These are phyloP conservation scores for Odontamblyopus lacepedii DNA, from an alignment of 2,797 vertebrate species.

Conservation along the genomic window DNA sequence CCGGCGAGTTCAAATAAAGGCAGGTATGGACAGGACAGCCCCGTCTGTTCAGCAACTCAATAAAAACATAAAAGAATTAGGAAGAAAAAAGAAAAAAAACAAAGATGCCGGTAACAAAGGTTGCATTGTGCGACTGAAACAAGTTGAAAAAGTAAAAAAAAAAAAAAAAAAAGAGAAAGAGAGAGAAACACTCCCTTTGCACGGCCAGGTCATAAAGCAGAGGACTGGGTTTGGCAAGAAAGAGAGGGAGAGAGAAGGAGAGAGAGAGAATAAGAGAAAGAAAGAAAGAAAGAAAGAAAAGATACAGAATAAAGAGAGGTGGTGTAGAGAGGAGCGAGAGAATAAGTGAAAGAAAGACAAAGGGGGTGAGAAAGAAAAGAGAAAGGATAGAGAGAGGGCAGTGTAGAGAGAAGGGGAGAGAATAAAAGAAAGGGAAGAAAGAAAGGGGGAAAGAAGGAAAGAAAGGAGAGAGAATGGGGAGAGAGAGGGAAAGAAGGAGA, in stretches of 20 bases:
- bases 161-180: constrained; percentile 29
- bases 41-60: background rate
- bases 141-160: constrained; percentile 78
- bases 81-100: constrained; percentile 67
- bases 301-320: too few relatives aligned
- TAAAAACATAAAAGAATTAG: constrained; percentile 25
- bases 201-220: constrained; percentile 79
- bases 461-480: too few relatives aligned
- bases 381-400: constrained; percentile 2
- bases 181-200: constrained; percentile 74
- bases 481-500: too few relatives aligned
- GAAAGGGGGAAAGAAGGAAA: too few relatives aligned
- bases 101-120: constrained; percentile 81
- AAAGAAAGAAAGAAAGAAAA: too few relatives aligned
- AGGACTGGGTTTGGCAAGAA: constrained; percentile 71
- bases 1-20: constrained; percentile 60
- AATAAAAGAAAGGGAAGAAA: too few relatives aligned
- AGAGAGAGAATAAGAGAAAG: constrained; percentile 48
- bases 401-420: too few relatives aligned
- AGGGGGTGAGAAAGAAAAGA: too few relatives aligned
- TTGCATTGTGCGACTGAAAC: constrained; percentile 82
- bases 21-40: constrained; percentile 45
- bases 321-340: background rate
- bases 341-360: constrained; percentile 52
- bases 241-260: constrained; percentile 12